Conservation (phyloP, 2,797 vertebrate genomes). For the Trematomus bernacchii region DNA sequence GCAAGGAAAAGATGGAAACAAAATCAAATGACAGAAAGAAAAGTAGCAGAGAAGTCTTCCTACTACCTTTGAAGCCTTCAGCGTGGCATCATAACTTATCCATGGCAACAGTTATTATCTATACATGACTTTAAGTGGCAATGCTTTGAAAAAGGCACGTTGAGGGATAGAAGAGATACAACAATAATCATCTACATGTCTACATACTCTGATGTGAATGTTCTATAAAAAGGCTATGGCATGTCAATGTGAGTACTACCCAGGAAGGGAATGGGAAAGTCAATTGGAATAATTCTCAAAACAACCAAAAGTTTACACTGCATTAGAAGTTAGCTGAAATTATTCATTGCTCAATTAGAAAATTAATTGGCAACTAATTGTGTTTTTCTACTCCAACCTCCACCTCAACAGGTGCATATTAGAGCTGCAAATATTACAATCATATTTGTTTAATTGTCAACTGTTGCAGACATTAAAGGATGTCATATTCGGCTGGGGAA, state of each 20-base stretch:
- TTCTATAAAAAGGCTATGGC: neutral
- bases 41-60: neutral
- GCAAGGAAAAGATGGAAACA: constrained; percentile 30
- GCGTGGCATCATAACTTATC: neutral
- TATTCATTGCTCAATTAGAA: neutral
- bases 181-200: too few species aligned
- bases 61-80: constrained; percentile 8
- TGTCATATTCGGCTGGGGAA: too few species aligned
- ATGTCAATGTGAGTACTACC: constrained; percentile 7
- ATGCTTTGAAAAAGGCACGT: too few species aligned
- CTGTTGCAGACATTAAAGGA: too few species aligned
- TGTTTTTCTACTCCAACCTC: neutral
- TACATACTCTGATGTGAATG: neutral
- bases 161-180: too few species aligned
- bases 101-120: neutral
- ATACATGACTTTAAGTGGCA: too few species aligned
- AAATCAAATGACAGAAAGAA: constrained; percentile 34
- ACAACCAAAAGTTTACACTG: neutral
- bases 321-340: neutral
- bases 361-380: neutral
- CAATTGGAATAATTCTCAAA: too few species aligned
- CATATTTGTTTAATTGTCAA: too few species aligned
- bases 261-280: neutral
- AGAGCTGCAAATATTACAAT: too few species aligned
- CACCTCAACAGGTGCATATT: neutral